A percentile compares a stretch with the other conserved stretches of the same genome.
Evolutionary conservation across 2,888 invertebrate genomes (phyloP).

Genomic region (Callosobruchus maculatus): DNA sequence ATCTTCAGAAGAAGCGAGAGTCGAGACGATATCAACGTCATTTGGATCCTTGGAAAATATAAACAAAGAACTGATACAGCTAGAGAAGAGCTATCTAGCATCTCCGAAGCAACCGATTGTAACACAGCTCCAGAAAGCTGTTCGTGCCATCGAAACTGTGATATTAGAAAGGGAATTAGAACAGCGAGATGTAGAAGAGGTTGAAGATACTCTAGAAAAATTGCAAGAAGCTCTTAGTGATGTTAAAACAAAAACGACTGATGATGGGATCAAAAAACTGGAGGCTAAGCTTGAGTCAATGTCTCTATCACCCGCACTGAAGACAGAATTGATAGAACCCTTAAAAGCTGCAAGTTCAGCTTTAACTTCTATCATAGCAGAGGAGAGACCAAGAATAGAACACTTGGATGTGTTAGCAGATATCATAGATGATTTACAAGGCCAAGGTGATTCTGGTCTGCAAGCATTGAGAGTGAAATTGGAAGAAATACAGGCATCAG

Average conservation of each 20-base stretch:
- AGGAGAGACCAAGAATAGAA: background rate
- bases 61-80: background rate
- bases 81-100: background rate
- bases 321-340: background rate
- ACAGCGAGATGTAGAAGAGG: background rate
- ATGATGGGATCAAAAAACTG: background rate
- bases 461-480: background rate
- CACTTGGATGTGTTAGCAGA: background rate
- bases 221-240: background rate
- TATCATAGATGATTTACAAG: background rate
- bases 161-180: background rate
- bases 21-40: background rate
- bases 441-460: background rate
- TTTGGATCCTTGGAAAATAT: background rate
- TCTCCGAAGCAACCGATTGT: background rate
- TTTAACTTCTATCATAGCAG: background rate
- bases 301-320: background rate
- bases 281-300: background rate
- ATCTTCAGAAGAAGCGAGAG: conserved; percentile 1
- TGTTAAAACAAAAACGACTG: background rate
- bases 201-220: background rate
- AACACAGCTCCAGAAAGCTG: background rate
- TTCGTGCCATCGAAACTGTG: background rate
- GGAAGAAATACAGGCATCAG: background rate
- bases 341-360: background rate